Evolutionary conservation across 2,888 invertebrate species (phyloP), one percentile per base, ranked within the genome.

Genomic region (Theretra japonica): DNA sequence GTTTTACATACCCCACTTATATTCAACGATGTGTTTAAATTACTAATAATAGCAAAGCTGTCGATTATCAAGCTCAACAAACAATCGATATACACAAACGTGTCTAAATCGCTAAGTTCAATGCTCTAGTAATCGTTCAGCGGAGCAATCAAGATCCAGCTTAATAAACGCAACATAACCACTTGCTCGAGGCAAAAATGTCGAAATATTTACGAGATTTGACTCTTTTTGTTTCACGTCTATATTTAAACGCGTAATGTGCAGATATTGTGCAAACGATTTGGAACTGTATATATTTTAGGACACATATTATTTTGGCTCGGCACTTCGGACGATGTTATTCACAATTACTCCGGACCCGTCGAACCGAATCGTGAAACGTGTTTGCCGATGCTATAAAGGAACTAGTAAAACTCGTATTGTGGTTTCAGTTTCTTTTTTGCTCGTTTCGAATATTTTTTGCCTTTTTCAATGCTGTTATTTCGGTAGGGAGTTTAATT

Each of bases 91-190:
- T 72, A 74, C 73, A 75, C 71, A 79, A 77, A 76, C 78, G 78
- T 79, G 75, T 80, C 80, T 79, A 82, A 87, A 85, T 81, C 77
- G 77, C 77, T 81, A 89, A 90, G 92, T 92, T 92, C 92, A 92
- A 89, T 86, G 89, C 86, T 88, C 91, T 80, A 85, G 82, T 87
- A 86, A 86, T 88, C 83, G 86, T 84, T 88, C 82, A 85, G 84
- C 86, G 79, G 77, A 86, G 88, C 86, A 87, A 88, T 90, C 86
- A 87, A 86, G 81, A 86, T 84, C 82, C 84, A 81, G 83, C 88
- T 89, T 86, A 88, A 90, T 88, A 90, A 90, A 89, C 86, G 88
- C 87, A 87, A 89, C 90, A 90, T 87, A 90, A 90, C 88, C 82
- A 88, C 82, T 86, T 79, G 88, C 86, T 83, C 77, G 84, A 82